Conservation (phyloP, 1,140 invertebrate species). For the Rhopalosiphum maidis region DNA sequence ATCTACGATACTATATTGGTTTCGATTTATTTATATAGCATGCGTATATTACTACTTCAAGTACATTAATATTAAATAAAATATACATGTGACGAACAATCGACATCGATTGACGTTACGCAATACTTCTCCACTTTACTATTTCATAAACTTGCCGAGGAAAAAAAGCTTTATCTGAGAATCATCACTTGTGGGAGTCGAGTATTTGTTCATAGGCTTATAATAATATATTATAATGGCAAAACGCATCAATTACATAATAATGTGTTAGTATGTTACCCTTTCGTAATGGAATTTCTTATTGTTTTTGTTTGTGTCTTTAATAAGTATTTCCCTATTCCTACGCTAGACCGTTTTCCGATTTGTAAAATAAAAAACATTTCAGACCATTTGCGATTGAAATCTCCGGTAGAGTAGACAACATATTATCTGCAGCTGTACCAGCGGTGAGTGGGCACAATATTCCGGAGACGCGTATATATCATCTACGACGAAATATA, state of each 20-base stretch:
- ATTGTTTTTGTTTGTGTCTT: background rate
- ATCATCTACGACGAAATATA: constrained; percentile 16
- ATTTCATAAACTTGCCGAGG: background rate
- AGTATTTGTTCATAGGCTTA: background rate
- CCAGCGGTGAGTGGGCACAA: background rate
- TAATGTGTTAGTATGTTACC: background rate
- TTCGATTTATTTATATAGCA: background rate
- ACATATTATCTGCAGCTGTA: background rate
- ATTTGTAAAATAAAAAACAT: background rate
- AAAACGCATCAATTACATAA: background rate
- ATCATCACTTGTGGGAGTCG: background rate
- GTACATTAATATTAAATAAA: constrained; percentile 7
- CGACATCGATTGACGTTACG: constrained; percentile 10
- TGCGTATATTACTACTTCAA: background rate
- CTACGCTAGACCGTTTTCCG: background rate
- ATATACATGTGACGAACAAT: background rate
- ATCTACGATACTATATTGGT: background rate
- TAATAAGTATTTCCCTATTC: background rate
- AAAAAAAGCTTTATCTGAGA: background rate
- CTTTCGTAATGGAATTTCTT: background rate
- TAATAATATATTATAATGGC: background rate
- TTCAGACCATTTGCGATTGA: background rate
- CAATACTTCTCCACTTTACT: background rate
- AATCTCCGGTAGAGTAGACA: background rate
- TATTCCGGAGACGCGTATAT: constrained; percentile 3